A percentile compares a stretch with the other conserved stretches of the same genome.
Conservation (phyloP, 2,888 invertebrate species). For the Philhelius pedissequus region DNA sequence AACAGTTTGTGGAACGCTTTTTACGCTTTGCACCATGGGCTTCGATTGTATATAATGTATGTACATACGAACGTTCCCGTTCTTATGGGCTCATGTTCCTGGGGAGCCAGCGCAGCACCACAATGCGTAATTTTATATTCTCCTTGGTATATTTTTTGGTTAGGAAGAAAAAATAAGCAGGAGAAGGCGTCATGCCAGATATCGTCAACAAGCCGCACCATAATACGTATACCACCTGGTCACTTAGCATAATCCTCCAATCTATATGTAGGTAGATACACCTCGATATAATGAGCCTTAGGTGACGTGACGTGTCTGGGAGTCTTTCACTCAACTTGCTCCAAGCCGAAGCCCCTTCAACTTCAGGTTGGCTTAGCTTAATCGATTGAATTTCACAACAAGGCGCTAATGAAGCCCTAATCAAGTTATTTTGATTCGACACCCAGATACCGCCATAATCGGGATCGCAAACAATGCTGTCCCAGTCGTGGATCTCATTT, state of each 20-base stretch:
- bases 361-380: constrained; percentile 13
- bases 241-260: constrained; percentile 59
- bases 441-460: constrained; percentile 63
- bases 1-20: constrained; percentile 36
- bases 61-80: neutral
- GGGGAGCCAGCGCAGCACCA: constrained; percentile 8
- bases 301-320: constrained; percentile 13
- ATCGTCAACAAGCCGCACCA: constrained; percentile 1
- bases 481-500: constrained; percentile 19
- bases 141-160: constrained; percentile 10
- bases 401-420: constrained; percentile 68
- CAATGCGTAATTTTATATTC: constrained; percentile 57
- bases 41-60: too few species aligned
- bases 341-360: neutral
- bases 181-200: constrained; percentile 43
- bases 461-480: constrained; percentile 46
- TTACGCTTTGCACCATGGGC: constrained; percentile 14
- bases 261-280: constrained; percentile 9
- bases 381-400: constrained; percentile 66
- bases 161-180: neutral
- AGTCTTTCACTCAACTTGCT: constrained; percentile 31
- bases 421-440: constrained; percentile 68
- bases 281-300: constrained; percentile 54
- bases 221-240: constrained; percentile 64
- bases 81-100: neutral